Percentiles rank a stretch among this genome's conserved stretches.
Conservation (phyloP, 2,113 vertebrate genomes). For the Suncus etruscus region DNA sequence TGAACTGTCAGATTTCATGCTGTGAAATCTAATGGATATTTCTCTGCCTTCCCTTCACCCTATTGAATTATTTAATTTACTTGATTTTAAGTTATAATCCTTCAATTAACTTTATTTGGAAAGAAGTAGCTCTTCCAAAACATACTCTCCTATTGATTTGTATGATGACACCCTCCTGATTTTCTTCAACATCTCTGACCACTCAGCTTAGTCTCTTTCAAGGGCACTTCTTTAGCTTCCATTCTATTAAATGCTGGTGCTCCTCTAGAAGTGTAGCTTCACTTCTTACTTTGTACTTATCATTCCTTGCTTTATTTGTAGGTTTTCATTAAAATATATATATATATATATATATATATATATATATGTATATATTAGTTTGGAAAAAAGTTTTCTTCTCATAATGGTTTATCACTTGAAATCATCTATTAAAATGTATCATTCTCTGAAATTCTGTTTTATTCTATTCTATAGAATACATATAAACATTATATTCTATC, state of each 20-base stretch:
- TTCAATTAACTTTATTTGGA: too few relatives aligned
- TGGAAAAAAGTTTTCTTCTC: not conserved
- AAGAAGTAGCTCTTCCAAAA: too few relatives aligned
- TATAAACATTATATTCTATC: not conserved
- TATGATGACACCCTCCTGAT: not conserved
- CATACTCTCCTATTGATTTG: not conserved
- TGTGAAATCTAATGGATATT: not conserved
- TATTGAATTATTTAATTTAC: not conserved
- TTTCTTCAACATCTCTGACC: not conserved
- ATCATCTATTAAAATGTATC: conserved; percentile 35
- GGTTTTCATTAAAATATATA: conserved; percentile 16
- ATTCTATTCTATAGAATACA: too few relatives aligned
- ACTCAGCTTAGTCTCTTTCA: not conserved
- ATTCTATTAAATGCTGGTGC: not conserved
- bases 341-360: too few relatives aligned
- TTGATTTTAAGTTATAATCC: not conserved
- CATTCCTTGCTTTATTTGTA: too few relatives aligned
- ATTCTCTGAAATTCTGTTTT: not conserved
- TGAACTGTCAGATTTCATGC: not conserved
- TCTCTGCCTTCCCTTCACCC: not conserved
- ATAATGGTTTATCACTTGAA: not conserved
- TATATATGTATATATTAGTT: too few relatives aligned
- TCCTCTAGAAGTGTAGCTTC: not conserved
- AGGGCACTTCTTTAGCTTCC: not conserved
- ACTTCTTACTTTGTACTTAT: not conserved